Conservation (phyloP, 2,113 vertebrate species). For the Stomatorhinus ivindoensis region DNA sequence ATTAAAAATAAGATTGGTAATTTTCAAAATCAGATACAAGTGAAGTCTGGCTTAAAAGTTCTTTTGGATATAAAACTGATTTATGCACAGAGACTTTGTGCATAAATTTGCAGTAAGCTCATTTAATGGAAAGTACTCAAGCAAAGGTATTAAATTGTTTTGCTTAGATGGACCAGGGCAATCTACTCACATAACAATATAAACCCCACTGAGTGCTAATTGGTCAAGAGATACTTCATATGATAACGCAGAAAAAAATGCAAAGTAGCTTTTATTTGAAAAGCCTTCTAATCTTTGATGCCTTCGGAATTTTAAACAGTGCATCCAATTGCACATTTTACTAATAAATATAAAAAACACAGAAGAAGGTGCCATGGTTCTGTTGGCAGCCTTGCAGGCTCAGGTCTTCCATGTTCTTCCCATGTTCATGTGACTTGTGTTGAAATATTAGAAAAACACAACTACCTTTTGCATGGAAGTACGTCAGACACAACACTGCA, state of each 20-base stretch:
- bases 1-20: neutral
- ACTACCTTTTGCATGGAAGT: conserved; percentile 98
- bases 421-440: conserved; percentile 31
- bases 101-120: conserved; percentile 72
- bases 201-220: conserved; percentile 47
- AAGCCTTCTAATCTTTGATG: neutral
- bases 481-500: conserved; percentile 73
- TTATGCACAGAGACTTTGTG: conserved; percentile 80
- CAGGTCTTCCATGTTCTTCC: neutral
- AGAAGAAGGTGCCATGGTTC: neutral
- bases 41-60: neutral
- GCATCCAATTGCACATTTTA: neutral
- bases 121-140: conserved; percentile 69
- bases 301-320: neutral
- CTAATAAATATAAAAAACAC: neutral
- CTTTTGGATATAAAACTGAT: conserved; percentile 84
- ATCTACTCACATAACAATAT: conserved; percentile 87
- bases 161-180: conserved; percentile 77
- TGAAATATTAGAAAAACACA: conserved; percentile 95
- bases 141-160: neutral
- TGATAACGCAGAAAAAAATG: neutral
- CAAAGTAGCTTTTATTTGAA: neutral
- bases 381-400: neutral
- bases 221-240: neutral
- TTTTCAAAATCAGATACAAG: neutral